Base-by-base conservation (phyloP, 2,888 invertebrate species). In the Geotrupes spiniger region DNA sequence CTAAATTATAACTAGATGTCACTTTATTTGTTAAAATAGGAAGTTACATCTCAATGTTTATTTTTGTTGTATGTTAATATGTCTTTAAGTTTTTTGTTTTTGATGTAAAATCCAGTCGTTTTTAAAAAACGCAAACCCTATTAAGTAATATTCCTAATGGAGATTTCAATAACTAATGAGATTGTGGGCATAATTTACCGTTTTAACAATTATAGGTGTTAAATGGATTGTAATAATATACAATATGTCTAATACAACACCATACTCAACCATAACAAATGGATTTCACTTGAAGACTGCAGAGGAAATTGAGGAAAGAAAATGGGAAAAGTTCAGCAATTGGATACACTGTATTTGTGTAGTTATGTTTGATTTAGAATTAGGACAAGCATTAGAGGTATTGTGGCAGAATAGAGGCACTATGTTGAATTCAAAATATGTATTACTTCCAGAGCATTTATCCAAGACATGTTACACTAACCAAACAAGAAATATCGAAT, bases 291-390 rank as follows among this genome's bases (percentile, higher is more conserved):
- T 46, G 37, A 47, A 55, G 25, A 51, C 52, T 10, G 25, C 46
- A 10, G 21, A 9, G 2, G 31, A 41, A 10, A 25, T 29, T 6
- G 57, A 61, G 40, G 58, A 59, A 41, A 56, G 54, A 49, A 53
- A 66, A 56, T 90, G 89, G 89, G 81, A 84, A 64, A 80, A 81
- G 64, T 86, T 92, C 73, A 83, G 86, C 46, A 91, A 94, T 72
- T 99, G 99, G 99, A 80, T 99, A 57, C 92, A 97, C 70, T 97
- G 96, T 68, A 88, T 99, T 62, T 97, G 97, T 74, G 89, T 99
- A 52, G 97, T 99, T 40, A 98, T 97, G 6, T 99, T 99, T 76
- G 99, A 99, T 78, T 79, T 99, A 63, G 99, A 99, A 77, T 78
- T 99, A 47, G 99, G 99, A 10, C 99, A 99, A 76, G 93, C 94